Percentiles rank a stretch among this genome's conserved stretches.
Evolutionary conservation across 2,113 vertebrate genomes (phyloP).

Genomic region (Climacteris rufus): DNA sequence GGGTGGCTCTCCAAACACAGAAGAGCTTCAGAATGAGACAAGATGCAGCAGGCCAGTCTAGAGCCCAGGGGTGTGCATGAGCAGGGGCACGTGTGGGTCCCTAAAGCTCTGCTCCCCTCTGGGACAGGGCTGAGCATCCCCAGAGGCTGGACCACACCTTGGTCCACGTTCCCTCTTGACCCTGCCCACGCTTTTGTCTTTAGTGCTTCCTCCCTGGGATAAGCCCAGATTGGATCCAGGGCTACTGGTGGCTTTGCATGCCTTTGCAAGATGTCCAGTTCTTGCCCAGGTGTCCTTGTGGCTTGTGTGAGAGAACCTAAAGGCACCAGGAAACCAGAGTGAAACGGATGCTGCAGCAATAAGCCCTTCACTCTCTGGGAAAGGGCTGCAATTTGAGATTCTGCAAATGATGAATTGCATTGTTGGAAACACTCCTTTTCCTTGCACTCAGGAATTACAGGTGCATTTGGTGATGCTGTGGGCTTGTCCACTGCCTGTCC

Average conservation of each 20-base stretch:
- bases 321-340: not conserved
- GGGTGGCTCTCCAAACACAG: not conserved
- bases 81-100: not conserved
- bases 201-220: not conserved
- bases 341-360: not conserved
- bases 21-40: not conserved
- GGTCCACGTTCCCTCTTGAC: not conserved
- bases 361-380: not conserved
- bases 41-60: not conserved
- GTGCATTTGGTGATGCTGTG: not conserved
- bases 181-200: not conserved
- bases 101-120: not conserved
- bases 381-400: not conserved
- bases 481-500: not conserved
- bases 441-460: not conserved
- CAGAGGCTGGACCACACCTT: not conserved
- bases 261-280: not conserved
- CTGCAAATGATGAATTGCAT: not conserved
- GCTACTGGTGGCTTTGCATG: not conserved
- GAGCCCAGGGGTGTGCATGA: not conserved
- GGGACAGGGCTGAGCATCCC: not conserved
- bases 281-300: not conserved
- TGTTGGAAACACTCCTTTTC: not conserved
- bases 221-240: not conserved
- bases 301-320: not conserved